A percentile compares a stretch with the other conserved stretches of the same genome.
phyloP scores from a whole-genome alignment of 2,113 vertebrate species.

The Ptilorrhoa leucosticta region DNA sequence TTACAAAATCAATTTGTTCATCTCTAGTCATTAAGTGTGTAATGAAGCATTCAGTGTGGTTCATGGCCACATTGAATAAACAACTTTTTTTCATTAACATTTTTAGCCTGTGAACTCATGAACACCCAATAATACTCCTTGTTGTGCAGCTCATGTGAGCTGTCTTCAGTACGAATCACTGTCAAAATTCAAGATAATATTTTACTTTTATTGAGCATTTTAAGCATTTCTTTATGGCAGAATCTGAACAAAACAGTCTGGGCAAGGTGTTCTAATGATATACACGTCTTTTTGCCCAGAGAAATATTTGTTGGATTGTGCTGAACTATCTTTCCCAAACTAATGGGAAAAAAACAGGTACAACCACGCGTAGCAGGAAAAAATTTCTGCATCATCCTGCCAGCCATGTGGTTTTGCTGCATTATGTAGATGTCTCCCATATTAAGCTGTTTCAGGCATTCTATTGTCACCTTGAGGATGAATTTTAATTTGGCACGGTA shows the following conservation, averaged over 20 bases:
- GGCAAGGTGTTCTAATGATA: neutral
- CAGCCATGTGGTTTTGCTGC: neutral
- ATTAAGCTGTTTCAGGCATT: neutral
- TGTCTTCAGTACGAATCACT: neutral
- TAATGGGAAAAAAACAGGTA: neutral
- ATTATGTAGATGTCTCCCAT: neutral
- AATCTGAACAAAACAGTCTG: neutral
- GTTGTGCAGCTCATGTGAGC: neutral
- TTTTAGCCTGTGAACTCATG: neutral
- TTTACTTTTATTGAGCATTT: neutral
- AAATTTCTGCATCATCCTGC: neutral
- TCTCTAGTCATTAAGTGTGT: neutral
- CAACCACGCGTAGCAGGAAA: neutral
- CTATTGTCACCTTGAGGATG: neutral
- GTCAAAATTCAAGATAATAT: neutral
- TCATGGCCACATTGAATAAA: neutral
- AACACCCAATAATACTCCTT: neutral
- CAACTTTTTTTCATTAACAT: neutral
- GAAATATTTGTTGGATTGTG: neutral
- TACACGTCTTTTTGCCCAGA: neutral
- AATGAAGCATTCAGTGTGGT: conserved; percentile 14
- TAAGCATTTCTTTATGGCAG: neutral
- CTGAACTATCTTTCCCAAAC: neutral
- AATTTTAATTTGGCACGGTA: neutral
- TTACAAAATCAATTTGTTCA: conserved; percentile 24